These are phyloP conservation scores for Automeris io DNA, from an alignment of 2,888 invertebrate species.

Conservation along the genomic window DNA sequence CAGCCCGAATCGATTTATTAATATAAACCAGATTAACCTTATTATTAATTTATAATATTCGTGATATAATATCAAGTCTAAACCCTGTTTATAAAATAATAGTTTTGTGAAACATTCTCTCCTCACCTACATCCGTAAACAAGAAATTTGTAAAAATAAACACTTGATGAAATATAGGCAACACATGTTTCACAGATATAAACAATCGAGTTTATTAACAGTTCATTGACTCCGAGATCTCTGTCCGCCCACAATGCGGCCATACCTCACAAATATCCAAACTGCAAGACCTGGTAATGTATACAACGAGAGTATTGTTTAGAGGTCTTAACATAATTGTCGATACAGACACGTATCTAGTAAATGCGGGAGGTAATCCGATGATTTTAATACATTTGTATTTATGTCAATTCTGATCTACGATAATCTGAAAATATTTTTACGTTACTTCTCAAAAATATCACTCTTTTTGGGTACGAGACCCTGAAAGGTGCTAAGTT, in stretches of 20 bases:
- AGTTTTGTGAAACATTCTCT: neutral
- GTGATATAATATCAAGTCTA: too few relatives aligned
- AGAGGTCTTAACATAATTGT: constrained; percentile 13
- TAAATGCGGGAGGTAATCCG: neutral
- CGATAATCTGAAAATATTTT: too few relatives aligned
- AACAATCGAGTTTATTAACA: constrained; percentile 6
- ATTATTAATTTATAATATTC: too few relatives aligned
- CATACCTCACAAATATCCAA: constrained; percentile 6
- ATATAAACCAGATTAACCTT: too few relatives aligned
- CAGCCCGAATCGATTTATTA: too few relatives aligned
- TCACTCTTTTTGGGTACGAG: too few relatives aligned
- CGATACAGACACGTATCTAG: constrained; percentile 3
- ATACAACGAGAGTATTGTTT: neutral
- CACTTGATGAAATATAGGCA: constrained; percentile 1
- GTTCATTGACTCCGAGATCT: constrained; percentile 8
- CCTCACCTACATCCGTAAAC: constrained; percentile 1
- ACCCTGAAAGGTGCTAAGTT: too few relatives aligned
- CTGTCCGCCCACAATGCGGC: constrained; percentile 6
- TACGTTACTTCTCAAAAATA: too few relatives aligned
- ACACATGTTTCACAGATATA: constrained; percentile 4
- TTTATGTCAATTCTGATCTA: too few relatives aligned
- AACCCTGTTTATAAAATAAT: too few relatives aligned
- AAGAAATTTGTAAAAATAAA: constrained; percentile 3
- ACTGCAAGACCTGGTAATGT: constrained; percentile 1
- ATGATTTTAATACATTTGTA: too few relatives aligned